Evolutionary conservation across 2,113 vertebrate species (phyloP).

Genomic region (Aegithalos caudatus): DNA sequence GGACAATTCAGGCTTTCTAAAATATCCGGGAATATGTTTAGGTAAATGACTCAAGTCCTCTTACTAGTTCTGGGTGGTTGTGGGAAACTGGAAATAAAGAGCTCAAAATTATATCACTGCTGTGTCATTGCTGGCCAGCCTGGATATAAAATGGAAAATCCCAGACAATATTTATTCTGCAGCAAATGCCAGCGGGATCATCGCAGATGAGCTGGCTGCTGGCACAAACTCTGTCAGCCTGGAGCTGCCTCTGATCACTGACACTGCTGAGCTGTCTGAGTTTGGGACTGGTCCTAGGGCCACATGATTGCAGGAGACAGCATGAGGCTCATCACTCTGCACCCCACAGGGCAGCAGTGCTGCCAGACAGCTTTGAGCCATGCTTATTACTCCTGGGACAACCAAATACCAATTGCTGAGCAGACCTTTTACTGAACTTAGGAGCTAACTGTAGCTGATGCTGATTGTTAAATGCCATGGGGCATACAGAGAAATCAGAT

Average conservation of each 20-base stretch:
- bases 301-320: rapidly evolving
- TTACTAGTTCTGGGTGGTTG: not conserved
- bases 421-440: not conserved
- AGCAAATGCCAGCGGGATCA: not conserved
- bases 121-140: not conserved
- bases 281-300: not conserved
- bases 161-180: not conserved
- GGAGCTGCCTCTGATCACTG: not conserved
- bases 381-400: not conserved
- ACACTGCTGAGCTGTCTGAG: not conserved
- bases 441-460: not conserved
- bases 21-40: not conserved
- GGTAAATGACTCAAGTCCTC: not conserved
- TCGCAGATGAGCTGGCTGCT: not conserved
- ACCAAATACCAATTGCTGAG: not conserved
- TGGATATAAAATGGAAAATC: not conserved
- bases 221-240: not conserved
- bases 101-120: not conserved
- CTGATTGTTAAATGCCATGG: not conserved
- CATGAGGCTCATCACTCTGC: not conserved
- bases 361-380: not conserved
- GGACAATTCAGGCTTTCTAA: not conserved
- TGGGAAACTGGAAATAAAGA: not conserved
- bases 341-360: not conserved
- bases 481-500: not conserved